These are phyloP conservation scores for Sesamia nonagrioides DNA, from an alignment of 1,140 invertebrate genomes.

Conservation along the genomic window DNA sequence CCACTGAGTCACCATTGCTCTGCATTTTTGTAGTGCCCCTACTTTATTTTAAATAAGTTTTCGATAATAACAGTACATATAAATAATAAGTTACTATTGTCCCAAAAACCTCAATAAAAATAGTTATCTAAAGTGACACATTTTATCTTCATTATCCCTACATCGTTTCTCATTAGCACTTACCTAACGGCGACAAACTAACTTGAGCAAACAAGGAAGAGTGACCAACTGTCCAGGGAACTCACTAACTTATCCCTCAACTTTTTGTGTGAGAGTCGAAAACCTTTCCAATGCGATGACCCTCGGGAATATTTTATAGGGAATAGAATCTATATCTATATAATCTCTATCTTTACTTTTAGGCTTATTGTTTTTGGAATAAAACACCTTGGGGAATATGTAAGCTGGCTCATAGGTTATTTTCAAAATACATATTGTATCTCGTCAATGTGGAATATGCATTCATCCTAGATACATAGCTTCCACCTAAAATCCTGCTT, in stretches of 20 bases:
- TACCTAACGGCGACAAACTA: constrained; percentile 55
- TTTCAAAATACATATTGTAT: too few species aligned
- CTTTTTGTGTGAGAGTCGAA: constrained; percentile 42
- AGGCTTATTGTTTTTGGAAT: neutral
- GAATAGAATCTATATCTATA: too few species aligned
- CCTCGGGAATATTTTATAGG: constrained; percentile 32
- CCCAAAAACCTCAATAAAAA: neutral
- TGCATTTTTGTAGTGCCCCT: too few species aligned
- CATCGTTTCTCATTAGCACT: constrained; percentile 77
- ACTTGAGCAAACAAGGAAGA: constrained; percentile 55
- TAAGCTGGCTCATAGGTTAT: neutral
- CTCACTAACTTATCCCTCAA: constrained; percentile 48
- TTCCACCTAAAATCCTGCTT: neutral
- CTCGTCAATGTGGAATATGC: too few species aligned
- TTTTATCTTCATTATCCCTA: constrained; percentile 74
- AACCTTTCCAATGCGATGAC: constrained; percentile 19
- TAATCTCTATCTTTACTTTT: constrained; percentile 17
- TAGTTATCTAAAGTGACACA: constrained; percentile 54
- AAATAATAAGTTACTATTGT: neutral
- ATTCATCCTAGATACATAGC: neutral
- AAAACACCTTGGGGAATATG: neutral
- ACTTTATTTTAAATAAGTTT: too few species aligned
- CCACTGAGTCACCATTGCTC: too few species aligned
- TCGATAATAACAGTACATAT: too few species aligned
- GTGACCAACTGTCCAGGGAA: constrained; percentile 48